A percentile compares a stretch with the other conserved stretches of the same genome.
Evolutionary conservation across 2,113 vertebrate species (phyloP).

Genomic region (Heterotis niloticus): DNA sequence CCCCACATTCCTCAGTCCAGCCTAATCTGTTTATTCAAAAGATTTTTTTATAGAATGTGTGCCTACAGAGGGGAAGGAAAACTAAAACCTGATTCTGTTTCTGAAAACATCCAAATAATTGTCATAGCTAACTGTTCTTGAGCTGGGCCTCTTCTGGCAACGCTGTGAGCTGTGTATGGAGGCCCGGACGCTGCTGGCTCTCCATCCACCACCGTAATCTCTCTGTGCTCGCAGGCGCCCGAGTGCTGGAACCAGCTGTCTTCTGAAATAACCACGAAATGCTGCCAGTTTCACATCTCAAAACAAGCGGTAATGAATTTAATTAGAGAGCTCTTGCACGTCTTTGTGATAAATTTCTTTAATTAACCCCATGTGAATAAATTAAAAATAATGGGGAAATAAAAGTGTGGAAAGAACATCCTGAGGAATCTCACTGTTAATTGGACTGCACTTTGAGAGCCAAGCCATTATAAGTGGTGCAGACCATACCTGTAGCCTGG

Average conservation of each 20-base stretch:
- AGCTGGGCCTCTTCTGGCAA: slow-evolving; percentile 6
- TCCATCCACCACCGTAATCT: slow-evolving; percentile 56
- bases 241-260: slow-evolving; percentile 65
- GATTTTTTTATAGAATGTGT: no score
- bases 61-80: no score
- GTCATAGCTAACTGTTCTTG: background rate
- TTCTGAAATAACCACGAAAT: slow-evolving; percentile 65
- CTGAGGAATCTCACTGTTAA: slow-evolving; percentile 72
- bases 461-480: slow-evolving; percentile 61
- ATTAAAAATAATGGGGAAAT: slow-evolving; percentile 72
- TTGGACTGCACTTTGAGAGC: slow-evolving; percentile 62
- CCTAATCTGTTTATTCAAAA: no score
- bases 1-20: no score
- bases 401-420: slow-evolving; percentile 55
- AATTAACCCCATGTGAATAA: slow-evolving; percentile 80
- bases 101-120: background rate
- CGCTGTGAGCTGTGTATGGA: slow-evolving; percentile 4
- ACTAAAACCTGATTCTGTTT: no score
- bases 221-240: slow-evolving; percentile 49
- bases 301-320: slow-evolving; percentile 69
- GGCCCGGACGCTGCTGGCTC: slow-evolving; percentile 43
- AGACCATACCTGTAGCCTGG: slow-evolving; percentile 5
- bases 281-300: slow-evolving; percentile 63
- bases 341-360: slow-evolving; percentile 72
- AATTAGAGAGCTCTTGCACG: slow-evolving; percentile 75